A percentile compares a stretch with the other conserved stretches of the same genome.
Conservation (phyloP, 2,113 vertebrate species). For the Forbesichthys agassizii region DNA sequence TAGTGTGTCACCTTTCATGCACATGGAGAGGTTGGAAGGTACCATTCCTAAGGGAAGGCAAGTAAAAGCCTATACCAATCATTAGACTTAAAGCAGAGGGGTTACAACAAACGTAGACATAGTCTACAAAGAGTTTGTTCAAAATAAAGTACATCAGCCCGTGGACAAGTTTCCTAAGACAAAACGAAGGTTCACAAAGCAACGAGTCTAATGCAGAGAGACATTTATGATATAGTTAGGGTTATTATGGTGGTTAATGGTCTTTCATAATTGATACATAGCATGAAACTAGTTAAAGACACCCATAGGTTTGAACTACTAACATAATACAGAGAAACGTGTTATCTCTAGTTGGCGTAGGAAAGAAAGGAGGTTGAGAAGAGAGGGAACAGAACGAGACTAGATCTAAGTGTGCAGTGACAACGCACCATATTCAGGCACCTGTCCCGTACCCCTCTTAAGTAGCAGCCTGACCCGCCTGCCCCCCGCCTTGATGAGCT, state of each 20-base stretch:
- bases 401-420: neutral
- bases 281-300: slow-evolving; percentile 26
- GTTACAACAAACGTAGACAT: slow-evolving; percentile 74
- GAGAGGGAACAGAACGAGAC: neutral
- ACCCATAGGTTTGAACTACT: slow-evolving; percentile 20
- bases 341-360: slow-evolving; percentile 1
- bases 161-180: slow-evolving; percentile 8
- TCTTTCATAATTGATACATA: slow-evolving; percentile 20
- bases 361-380: neutral
- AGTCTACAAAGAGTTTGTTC: slow-evolving; percentile 5
- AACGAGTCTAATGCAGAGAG: slow-evolving; percentile 30
- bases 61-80: slow-evolving; percentile 98
- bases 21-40: slow-evolving; percentile 99
- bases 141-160: neutral
- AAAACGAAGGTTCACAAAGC: neutral
- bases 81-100: slow-evolving; percentile 93
- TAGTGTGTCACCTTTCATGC: slow-evolving; percentile 99
- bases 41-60: slow-evolving; percentile 99
- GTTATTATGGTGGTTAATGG: slow-evolving; percentile 46
- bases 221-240: slow-evolving; percentile 21
- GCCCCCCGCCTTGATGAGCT: slow-evolving; percentile 97
- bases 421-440: slow-evolving; percentile 96
- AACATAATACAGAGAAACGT: neutral
- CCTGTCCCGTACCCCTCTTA: slow-evolving; percentile 95
- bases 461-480: slow-evolving; percentile 91